Percentiles rank a stretch among this genome's conserved stretches.
Evolutionary conservation across 2,113 vertebrate species (phyloP).

Genomic region (Petrocephalus microphthalmus): DNA sequence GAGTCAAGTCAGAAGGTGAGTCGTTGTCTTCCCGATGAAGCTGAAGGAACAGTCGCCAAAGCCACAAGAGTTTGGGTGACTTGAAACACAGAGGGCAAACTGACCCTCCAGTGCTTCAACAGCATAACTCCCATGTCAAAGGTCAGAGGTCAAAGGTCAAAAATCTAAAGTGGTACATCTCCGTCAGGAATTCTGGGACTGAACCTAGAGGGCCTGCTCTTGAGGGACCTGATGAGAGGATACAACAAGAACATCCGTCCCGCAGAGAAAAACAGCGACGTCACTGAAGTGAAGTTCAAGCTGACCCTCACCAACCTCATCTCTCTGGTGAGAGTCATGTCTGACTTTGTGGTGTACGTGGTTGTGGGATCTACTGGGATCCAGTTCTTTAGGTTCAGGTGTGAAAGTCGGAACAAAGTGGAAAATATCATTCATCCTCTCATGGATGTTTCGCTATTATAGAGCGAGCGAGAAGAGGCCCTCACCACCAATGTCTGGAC

Average conservation of each 20-base stretch:
- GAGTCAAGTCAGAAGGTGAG: not conserved
- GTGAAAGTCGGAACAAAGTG: not conserved
- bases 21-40: not conserved
- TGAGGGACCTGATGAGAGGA: slow-evolving; percentile 74
- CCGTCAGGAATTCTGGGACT: slow-evolving; percentile 44
- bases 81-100: not conserved
- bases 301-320: slow-evolving; percentile 95
- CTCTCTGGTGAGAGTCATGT: slow-evolving; percentile 69
- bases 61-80: not conserved
- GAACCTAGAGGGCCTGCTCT: slow-evolving; percentile 80
- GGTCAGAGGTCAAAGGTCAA: not conserved
- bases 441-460: slow-evolving; percentile 22
- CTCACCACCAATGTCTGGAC: slow-evolving; percentile 92
- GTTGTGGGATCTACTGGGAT: not conserved
- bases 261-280: slow-evolving; percentile 49
- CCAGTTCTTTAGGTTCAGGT: not conserved
- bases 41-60: not conserved
- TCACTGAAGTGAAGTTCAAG: slow-evolving; percentile 79
- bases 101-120: not conserved
- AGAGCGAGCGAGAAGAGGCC: slow-evolving; percentile 89
- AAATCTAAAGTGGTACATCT: not conserved
- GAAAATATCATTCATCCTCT: not conserved
- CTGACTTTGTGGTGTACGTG: too few relatives aligned
- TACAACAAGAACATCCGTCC: slow-evolving; percentile 79
- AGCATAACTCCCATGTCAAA: not conserved